Evolutionary conservation across 1,140 invertebrate genomes (phyloP), one percentile per base, ranked within the genome.

Genomic region (Venustaconcha ellipsiformis): DNA sequence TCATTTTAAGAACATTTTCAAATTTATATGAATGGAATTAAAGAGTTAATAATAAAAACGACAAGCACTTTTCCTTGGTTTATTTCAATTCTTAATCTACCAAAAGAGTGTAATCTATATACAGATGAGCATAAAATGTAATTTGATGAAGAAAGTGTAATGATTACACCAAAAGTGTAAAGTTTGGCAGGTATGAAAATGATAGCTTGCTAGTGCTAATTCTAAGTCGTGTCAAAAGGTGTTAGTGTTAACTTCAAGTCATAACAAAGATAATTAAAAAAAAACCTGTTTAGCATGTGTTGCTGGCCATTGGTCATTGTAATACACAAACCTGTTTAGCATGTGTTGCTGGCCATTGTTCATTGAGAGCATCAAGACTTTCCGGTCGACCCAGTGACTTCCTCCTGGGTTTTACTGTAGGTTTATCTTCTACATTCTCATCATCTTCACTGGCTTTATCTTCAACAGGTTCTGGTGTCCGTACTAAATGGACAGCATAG

Each of bases 401-500:
- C 15, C 48, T 62, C 15, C 69, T 80, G 55, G 67, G 57, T 20
- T 75, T 78, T 20, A 55, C 55, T 18, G 70, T 74, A 62, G 69
- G 76, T 58, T 82, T 82, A 18, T 77, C 81, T 20, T 83, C 70
- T 15, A 81, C 80, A 67, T 70, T 79, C 64, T 83, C 82, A 60
- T 84, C 84, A 55, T 85, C 84, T 15, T 87, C 88, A 79, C 86
- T 90, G 83, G 81, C 91, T 84, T 59, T 89, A 86, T 81, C 91
- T 56, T 90, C 87, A 12, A 89, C 88, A 67, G 93, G 92, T 62
- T 92, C 92, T 23, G 94, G 93, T 23, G 94, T 94, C 80, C 93
- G 92, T 18, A 94, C 93, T 80, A 95, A 89, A 83, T 94, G 94
- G 66, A 95, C 92, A 3, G 94, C 92, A 90, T 92, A 94, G 85